Evolutionary conservation across 2,797 vertebrate genomes (phyloP).

Genomic region (Galago senegalensis): DNA sequence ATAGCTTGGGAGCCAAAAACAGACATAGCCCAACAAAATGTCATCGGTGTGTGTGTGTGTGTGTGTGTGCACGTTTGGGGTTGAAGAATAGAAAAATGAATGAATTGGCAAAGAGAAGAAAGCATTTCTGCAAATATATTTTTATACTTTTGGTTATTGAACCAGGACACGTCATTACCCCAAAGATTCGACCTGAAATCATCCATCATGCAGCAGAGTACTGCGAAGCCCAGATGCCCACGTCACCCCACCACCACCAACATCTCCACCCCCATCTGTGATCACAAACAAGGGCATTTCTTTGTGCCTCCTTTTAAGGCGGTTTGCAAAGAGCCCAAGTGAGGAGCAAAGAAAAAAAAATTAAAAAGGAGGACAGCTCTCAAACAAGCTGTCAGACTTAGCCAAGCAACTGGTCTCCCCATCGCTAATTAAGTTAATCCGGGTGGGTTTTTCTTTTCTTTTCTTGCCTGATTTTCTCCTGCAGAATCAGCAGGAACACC

Average conservation of each 20-base stretch:
- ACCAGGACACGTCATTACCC: not conserved
- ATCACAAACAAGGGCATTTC: not conserved
- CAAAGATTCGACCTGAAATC: not conserved
- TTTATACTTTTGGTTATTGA: not conserved
- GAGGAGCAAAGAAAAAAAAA: not conserved
- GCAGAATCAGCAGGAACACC: not conserved
- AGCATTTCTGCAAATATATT: not conserved
- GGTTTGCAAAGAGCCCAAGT: not conserved
- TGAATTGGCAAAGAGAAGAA: not conserved
- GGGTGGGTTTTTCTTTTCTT: constrained; percentile 19
- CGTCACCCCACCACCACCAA: fast-evolving
- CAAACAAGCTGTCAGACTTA: not conserved
- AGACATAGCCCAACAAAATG: not conserved
- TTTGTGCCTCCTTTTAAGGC: not conserved
- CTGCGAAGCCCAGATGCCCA: too few species aligned
- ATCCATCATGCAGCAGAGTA: fast-evolving
- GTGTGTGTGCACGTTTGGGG: not conserved
- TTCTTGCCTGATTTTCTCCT: constrained; percentile 48
- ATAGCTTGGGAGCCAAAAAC: not conserved
- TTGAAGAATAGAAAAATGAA: fast-evolving
- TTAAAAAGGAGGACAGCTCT: not conserved
- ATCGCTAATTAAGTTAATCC: constrained; percentile 52
- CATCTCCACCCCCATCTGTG: not conserved
- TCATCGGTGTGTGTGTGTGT: not conserved
- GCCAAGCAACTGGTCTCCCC: constrained; percentile 41